phyloP scores from a whole-genome alignment of 2,888 invertebrate species.

The Acanthoscelides obtectus region DNA sequence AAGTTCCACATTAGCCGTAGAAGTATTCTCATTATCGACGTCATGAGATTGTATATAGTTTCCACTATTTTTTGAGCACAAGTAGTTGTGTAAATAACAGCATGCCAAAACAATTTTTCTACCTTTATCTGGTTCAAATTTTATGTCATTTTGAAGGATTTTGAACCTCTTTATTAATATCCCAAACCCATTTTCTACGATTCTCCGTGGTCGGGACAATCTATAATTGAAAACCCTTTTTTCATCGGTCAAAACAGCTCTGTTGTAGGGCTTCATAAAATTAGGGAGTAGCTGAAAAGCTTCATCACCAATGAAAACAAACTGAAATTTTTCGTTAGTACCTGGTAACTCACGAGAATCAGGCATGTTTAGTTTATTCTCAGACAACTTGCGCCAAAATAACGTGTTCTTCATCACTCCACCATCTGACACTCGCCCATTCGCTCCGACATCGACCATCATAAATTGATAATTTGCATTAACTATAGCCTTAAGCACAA shows the following conservation, averaged over 20 bases:
- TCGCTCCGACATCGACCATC: constrained; percentile 21
- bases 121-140: constrained; percentile 6
- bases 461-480: constrained; percentile 26
- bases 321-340: constrained; percentile 12
- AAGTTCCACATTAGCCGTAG: constrained; percentile 10
- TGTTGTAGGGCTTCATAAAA: constrained; percentile 22
- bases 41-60: constrained; percentile 10
- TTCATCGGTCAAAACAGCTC: constrained; percentile 12
- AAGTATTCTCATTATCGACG: constrained; percentile 9
- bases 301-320: constrained; percentile 24
- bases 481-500: constrained; percentile 38
- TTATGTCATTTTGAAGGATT: constrained; percentile 11
- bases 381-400: constrained; percentile 12
- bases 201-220: constrained; percentile 16
- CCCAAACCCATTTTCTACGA: constrained; percentile 20
- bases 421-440: constrained; percentile 24
- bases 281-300: constrained; percentile 22
- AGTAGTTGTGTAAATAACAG: constrained; percentile 17
- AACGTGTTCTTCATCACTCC: constrained; percentile 22
- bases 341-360: constrained; percentile 7
- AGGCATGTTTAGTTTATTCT: constrained; percentile 16
- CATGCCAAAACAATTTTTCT: constrained; percentile 11
- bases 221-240: constrained; percentile 20
- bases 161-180: constrained; percentile 14
- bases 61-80: constrained; percentile 7